These are phyloP conservation scores for Horisme vitalbata DNA, from an alignment of 2,888 invertebrate genomes.

Conservation along the genomic window DNA sequence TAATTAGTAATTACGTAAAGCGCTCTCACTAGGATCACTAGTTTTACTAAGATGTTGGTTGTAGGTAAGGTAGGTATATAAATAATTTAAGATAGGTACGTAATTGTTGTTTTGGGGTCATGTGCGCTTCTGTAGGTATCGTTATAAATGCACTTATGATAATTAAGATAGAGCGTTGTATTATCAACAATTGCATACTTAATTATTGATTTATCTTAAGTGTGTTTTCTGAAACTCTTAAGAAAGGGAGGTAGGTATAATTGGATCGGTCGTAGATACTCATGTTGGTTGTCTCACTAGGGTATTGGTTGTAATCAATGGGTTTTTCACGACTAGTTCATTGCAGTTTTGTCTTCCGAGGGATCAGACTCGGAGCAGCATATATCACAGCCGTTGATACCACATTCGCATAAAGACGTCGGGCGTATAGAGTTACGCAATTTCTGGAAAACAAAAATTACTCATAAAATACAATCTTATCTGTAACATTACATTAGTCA, in stretches of 20 bases:
- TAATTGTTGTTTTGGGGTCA: constrained; percentile 52
- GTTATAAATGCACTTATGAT: constrained; percentile 61
- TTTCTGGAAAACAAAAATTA: constrained; percentile 83
- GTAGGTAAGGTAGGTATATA: too few species aligned
- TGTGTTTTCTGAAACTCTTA: constrained; percentile 30
- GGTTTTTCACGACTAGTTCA: constrained; percentile 59
- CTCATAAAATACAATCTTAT: constrained; percentile 19
- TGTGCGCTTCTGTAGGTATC: constrained; percentile 47
- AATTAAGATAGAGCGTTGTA: constrained; percentile 57
- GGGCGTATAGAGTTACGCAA: constrained; percentile 88
- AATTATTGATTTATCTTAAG: constrained; percentile 58
- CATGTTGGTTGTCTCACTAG: too few species aligned
- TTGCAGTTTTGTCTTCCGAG: constrained; percentile 69
- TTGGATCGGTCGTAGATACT: too few species aligned
- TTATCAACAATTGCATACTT: constrained; percentile 62
- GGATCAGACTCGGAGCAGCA: constrained; percentile 74
- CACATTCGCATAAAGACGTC: constrained; percentile 88
- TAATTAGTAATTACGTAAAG: too few species aligned
- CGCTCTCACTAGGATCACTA: too few species aligned
- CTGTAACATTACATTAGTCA: constrained; percentile 10
- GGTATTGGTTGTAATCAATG: constrained; percentile 17
- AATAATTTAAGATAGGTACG: too few species aligned
- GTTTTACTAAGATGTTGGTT: too few species aligned
- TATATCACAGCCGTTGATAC: constrained; percentile 89
- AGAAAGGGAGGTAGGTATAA: too few species aligned